Conservation (phyloP, 2,797 vertebrate genomes). For the Pachyuromys duprasi region DNA sequence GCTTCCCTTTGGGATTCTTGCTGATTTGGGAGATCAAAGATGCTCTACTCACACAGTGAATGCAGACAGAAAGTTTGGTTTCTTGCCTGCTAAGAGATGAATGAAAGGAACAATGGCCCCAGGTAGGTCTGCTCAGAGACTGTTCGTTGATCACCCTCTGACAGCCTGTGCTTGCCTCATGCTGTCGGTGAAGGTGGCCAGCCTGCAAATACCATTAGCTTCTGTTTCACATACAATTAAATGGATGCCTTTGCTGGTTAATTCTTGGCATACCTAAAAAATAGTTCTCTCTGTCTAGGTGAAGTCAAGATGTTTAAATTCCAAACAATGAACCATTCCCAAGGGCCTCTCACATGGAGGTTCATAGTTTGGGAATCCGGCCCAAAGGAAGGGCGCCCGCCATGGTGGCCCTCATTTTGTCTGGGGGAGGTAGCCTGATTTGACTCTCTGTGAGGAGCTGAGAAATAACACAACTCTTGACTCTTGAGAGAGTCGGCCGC, state of each 20-base stretch:
- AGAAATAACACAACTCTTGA: conserved; percentile 77
- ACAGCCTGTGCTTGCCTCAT: conserved; percentile 72
- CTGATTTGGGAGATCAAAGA: conserved; percentile 88
- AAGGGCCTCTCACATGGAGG: conserved; percentile 61
- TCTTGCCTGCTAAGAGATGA: conserved; percentile 82
- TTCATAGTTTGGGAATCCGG: conserved; percentile 58
- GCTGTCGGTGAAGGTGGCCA: conserved; percentile 70
- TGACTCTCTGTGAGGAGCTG: conserved; percentile 61
- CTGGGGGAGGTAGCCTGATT: conserved; percentile 50
- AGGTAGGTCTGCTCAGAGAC: conserved; percentile 70
- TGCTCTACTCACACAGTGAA: conserved; percentile 79
- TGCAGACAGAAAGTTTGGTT: conserved; percentile 80
- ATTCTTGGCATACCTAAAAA: conserved; percentile 88
- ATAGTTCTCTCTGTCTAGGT: conserved; percentile 82
- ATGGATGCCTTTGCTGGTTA: conserved; percentile 83
- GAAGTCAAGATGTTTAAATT: conserved; percentile 85
- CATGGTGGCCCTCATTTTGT: conserved; percentile 64
- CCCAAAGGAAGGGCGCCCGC: conserved; percentile 55
- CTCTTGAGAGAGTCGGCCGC: conserved; percentile 12
- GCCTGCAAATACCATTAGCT: conserved; percentile 85
- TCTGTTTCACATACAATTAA: conserved; percentile 87
- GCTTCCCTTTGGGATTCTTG: conserved; percentile 88
- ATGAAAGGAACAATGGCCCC: conserved; percentile 68
- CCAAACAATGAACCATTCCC: conserved; percentile 80
- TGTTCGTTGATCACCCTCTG: background rate